Evolutionary conservation across 2,113 vertebrate genomes (phyloP), one percentile per base, ranked within the genome.

Genomic region (Bos javanicus): DNA sequence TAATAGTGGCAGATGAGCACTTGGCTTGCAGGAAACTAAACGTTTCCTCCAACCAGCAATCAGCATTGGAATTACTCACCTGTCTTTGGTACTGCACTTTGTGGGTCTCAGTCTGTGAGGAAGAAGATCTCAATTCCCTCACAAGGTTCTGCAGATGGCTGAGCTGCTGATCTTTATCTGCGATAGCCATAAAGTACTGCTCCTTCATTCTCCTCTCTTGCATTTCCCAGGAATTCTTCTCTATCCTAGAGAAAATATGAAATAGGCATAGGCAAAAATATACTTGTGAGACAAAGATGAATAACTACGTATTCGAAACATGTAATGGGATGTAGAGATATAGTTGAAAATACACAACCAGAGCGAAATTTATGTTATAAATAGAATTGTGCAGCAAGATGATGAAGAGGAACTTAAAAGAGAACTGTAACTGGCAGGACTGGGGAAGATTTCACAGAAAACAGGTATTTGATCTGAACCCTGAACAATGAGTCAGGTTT

Each of bases 141-240:
- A 98, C 56, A 90, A 99, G 98, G 95, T 96, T 98, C 56, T 98
- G 98, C 71, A 99, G 98, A 21, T 99, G 99, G 62, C 98, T 98
- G 82, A 99, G 98, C 78, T 99, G 99, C 88, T 99, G 99, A 97
- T 99, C 99, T 64, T 99, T 99, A 92, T 99, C 99, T 9, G 99
- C 98, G 46, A 99, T 98, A 3, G 99, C 98, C 96, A 98, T 81
- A 82, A 99, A 98, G 71, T 99, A 99, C 98, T 98, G 99, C 89
- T 99, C 99, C 97, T 99, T 99, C 97, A 99, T 98, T 86, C 98
- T 98, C 97, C 98, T 99, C 0, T 98, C 99, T 90, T 99, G 99
- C 85, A 98, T 96, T 97, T 99, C 99, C 99, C 99, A 99, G 52
- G 99, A 85, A 25, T 28, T 89, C 52, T 98, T 99, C 97, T 99